phyloP scores from a whole-genome alignment of 2,797 vertebrate genomes.

The Linurgus olivaceus region DNA sequence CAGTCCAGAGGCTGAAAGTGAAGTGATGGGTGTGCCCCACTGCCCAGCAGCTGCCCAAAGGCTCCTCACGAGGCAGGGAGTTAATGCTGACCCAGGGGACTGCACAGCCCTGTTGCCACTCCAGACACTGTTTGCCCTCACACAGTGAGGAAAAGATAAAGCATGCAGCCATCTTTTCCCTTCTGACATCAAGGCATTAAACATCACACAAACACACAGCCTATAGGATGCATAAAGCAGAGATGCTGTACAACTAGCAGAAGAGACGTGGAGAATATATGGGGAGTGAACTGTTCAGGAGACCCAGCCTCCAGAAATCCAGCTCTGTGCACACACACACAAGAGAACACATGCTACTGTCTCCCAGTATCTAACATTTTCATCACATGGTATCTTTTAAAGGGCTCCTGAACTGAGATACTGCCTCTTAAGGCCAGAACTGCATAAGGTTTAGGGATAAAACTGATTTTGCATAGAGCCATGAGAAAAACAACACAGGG shows the following conservation, averaged over 20 bases:
- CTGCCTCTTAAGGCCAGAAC: background rate
- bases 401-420: background rate
- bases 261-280: background rate
- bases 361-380: background rate
- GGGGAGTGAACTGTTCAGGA: background rate
- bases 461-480: background rate
- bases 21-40: background rate
- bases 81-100: background rate
- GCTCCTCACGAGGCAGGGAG: background rate
- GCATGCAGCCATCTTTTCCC: background rate
- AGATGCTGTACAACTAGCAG: background rate
- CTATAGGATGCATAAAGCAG: fast-evolving
- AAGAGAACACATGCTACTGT: fast-evolving
- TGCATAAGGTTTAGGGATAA: background rate
- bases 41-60: background rate
- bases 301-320: background rate
- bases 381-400: background rate
- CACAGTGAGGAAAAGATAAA: background rate
- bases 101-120: background rate
- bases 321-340: background rate
- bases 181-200: background rate
- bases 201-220: background rate
- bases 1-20: fast-evolving
- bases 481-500: background rate
- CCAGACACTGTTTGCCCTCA: background rate